A percentile compares a stretch with the other conserved stretches of the same genome.
phyloP scores from a whole-genome alignment of 2,113 vertebrate genomes.

The Pao palembangensis region DNA sequence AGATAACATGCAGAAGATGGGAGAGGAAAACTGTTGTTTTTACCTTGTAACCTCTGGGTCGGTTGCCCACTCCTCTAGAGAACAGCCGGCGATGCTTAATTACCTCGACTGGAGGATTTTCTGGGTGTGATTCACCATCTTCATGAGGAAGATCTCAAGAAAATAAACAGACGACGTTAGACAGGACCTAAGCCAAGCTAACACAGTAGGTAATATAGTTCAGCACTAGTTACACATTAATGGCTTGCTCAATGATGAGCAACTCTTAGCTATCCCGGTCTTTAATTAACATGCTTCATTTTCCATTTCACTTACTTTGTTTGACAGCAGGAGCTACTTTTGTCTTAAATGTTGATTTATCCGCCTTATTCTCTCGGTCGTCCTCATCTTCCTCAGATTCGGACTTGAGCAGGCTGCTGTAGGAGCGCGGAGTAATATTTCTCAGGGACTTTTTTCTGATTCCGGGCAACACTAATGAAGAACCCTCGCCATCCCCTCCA shows the following conservation, averaged over 20 bases:
- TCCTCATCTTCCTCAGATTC: conserved; percentile 74
- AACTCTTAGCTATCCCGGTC: too few species aligned
- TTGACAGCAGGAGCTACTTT: conserved; percentile 23
- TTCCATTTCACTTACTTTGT: conserved; percentile 42
- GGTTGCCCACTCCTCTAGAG: conserved; percentile 35
- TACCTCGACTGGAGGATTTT: conserved; percentile 34
- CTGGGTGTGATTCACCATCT: conserved; percentile 12
- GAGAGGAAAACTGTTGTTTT: conserved; percentile 19
- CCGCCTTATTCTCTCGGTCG: background rate
- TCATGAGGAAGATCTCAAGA: conserved; percentile 19
- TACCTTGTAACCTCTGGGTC: conserved; percentile 68
- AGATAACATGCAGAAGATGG: conserved; percentile 1
- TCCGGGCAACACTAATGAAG: conserved; percentile 35
- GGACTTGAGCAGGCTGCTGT: conserved; percentile 84
- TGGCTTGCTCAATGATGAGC: too few species aligned
- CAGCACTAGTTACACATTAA: too few species aligned
- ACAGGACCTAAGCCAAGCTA: background rate
- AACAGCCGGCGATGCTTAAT: conserved; percentile 53
- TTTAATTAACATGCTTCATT: too few species aligned
- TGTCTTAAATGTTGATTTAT: conserved; percentile 27
- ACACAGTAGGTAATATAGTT: background rate
- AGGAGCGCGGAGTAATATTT: conserved; percentile 82
- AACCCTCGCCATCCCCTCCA: conserved; percentile 34
- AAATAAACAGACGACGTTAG: conserved; percentile 4
- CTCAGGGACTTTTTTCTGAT: conserved; percentile 80